Evolutionary conservation across 2,888 invertebrate species (phyloP).

Genomic region (Macrophya annulata): DNA sequence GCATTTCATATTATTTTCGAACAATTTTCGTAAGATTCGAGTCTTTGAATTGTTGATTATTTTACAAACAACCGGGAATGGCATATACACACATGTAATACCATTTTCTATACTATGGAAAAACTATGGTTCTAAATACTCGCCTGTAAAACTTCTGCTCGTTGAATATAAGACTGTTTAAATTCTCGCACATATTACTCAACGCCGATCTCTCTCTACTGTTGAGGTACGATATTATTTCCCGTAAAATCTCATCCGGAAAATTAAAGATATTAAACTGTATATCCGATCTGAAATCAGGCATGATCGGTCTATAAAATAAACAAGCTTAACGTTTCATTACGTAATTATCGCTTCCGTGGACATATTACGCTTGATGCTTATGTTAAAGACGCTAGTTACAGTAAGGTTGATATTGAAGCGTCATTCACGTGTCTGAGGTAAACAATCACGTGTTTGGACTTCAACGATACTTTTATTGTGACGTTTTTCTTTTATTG

Average conservation of each 20-base stretch:
- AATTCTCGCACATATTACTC: neutral
- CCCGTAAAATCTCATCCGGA: constrained; percentile 10
- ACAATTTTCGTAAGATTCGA: neutral
- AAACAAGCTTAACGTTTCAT: neutral
- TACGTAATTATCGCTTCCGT: neutral
- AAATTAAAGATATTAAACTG: neutral
- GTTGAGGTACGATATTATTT: constrained; percentile 9
- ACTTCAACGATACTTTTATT: neutral
- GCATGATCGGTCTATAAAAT: neutral
- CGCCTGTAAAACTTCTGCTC: neutral
- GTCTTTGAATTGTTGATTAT: too few relatives aligned
- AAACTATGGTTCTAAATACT: neutral
- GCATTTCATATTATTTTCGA: too few relatives aligned
- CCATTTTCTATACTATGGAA: too few relatives aligned
- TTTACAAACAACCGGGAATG: neutral
- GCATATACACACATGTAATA: too few relatives aligned
- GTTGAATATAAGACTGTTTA: constrained; percentile 5
- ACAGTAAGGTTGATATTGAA: neutral
- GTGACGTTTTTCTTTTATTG: neutral
- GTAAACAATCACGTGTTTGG: neutral
- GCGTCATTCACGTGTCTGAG: too few relatives aligned
- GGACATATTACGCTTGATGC: too few relatives aligned
- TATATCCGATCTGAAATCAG: neutral
- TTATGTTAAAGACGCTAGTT: neutral
- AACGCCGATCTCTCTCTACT: neutral